Evolutionary conservation across 1,140 invertebrate genomes (phyloP).

Genomic region (Paracyclopina nana): DNA sequence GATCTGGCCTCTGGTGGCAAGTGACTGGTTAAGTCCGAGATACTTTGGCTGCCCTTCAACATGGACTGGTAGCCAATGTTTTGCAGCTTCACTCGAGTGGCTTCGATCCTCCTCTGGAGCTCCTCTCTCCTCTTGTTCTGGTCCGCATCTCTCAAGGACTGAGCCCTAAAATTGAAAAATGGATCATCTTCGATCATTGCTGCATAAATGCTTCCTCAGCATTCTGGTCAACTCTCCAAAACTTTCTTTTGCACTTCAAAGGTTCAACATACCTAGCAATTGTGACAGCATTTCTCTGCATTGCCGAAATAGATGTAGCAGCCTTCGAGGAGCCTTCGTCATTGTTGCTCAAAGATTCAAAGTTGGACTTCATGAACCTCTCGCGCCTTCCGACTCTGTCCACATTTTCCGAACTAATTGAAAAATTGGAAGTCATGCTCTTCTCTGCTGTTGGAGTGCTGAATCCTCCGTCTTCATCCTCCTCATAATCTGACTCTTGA

Average conservation of each 20-base stretch:
- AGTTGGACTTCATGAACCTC: constrained; percentile 48
- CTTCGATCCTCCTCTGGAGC: constrained; percentile 57
- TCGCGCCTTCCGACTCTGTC: constrained; percentile 45
- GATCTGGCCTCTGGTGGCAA: constrained; percentile 36
- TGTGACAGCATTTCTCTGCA: constrained; percentile 23
- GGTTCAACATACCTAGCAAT: no score
- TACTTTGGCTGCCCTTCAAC: constrained; percentile 60
- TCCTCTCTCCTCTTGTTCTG: constrained; percentile 44
- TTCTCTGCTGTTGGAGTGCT: constrained; percentile 49
- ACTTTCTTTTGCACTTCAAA: no score
- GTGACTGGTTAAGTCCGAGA: constrained; percentile 43
- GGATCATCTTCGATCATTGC: no score
- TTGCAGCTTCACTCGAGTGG: constrained; percentile 65
- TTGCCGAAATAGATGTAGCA: constrained; percentile 18
- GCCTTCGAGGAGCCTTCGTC: not conserved
- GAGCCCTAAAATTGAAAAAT: no score
- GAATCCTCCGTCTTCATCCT: constrained; percentile 45
- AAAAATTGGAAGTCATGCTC: constrained; percentile 27
- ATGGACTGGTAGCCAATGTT: constrained; percentile 51
- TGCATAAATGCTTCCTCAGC: no score
- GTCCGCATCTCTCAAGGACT: constrained; percentile 16
- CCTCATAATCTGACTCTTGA: constrained; percentile 45
- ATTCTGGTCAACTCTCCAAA: no score
- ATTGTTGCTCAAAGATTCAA: constrained; percentile 20
- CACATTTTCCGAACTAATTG: constrained; percentile 47